Conservation (phyloP, 2,113 vertebrate species). For the Crypturellus undulatus region DNA sequence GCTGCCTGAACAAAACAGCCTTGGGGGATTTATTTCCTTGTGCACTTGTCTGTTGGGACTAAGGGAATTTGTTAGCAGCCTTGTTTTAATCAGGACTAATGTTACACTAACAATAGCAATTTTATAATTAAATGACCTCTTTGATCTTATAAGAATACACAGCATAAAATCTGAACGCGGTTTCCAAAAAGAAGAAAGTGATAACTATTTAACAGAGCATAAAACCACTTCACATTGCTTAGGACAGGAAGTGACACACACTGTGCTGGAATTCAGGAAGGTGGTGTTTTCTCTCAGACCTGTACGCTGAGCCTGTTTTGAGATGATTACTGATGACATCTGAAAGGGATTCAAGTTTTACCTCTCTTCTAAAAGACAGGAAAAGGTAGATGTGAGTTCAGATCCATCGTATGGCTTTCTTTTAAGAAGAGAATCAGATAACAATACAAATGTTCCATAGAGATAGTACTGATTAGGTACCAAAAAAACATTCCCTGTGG, state of each 20-base stretch:
- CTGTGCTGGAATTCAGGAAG: background rate
- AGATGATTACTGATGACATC: constrained; percentile 31
- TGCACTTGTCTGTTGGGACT: constrained; percentile 21
- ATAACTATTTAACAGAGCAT: background rate
- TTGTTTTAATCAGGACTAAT: constrained; percentile 45
- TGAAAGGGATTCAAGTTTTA: constrained; percentile 17
- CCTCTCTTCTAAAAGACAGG: background rate
- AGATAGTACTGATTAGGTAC: background rate
- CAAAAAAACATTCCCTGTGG: background rate
- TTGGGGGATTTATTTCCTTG: constrained; percentile 14
- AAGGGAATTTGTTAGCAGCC: constrained; percentile 32
- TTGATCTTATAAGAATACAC: background rate
- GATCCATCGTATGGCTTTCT: constrained; percentile 13
- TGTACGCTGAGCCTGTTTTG: background rate
- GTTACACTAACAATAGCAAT: constrained; percentile 26
- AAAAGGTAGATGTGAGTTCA: constrained; percentile 29
- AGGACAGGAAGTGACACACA: background rate
- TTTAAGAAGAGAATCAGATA: constrained; percentile 17
- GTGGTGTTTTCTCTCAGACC: rapidly evolving
- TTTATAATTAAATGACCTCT: constrained; percentile 24
- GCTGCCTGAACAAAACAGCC: background rate
- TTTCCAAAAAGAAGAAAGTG: background rate
- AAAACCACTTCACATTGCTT: background rate
- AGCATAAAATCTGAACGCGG: background rate
- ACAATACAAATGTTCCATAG: background rate